A percentile compares a stretch with the other conserved stretches of the same genome.
Conservation (phyloP, 2,888 invertebrate species). For the Melieria omissa region DNA sequence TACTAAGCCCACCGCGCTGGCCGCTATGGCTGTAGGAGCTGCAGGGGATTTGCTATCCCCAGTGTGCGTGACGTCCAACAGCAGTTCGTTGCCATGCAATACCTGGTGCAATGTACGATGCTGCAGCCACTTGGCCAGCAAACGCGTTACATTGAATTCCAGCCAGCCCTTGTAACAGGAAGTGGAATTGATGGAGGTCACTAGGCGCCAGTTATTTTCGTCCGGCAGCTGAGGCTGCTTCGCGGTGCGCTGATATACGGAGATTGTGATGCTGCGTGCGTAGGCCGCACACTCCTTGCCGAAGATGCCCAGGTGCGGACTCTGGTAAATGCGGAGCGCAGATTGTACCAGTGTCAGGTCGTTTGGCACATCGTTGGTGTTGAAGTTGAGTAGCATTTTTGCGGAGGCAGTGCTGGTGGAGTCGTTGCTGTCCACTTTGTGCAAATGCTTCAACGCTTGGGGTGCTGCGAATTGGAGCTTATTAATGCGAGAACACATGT, state of each 20-base stretch:
- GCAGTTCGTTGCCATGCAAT: conserved; percentile 46
- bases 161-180: conserved; percentile 84
- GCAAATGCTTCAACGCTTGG: not conserved
- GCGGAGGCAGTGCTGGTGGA: conserved; percentile 27
- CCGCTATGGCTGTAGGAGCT: conserved; percentile 71
- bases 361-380: conserved; percentile 85
- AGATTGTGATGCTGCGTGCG: conserved; percentile 50
- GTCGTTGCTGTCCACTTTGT: conserved; percentile 64
- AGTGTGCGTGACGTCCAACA: conserved; percentile 50
- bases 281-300: conserved; percentile 21
- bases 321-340: conserved; percentile 83
- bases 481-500: not conserved
- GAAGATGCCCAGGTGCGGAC: conserved; percentile 47
- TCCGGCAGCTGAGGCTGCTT: conserved; percentile 51
- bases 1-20: conserved; percentile 78
- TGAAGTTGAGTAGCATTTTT: conserved; percentile 71
- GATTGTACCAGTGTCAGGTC: conserved; percentile 83
- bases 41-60: conserved; percentile 68
- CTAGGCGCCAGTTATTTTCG: conserved; percentile 71
- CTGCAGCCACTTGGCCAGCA: conserved; percentile 79
- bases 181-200: conserved; percentile 79
- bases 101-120: conserved; percentile 40
- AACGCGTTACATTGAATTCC: conserved; percentile 82
- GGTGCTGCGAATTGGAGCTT: not conserved
- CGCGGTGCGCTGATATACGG: conserved; percentile 50